Evolutionary conservation across 2,888 invertebrate species (phyloP).

Genomic region (Scaptomyza polygonia): DNA sequence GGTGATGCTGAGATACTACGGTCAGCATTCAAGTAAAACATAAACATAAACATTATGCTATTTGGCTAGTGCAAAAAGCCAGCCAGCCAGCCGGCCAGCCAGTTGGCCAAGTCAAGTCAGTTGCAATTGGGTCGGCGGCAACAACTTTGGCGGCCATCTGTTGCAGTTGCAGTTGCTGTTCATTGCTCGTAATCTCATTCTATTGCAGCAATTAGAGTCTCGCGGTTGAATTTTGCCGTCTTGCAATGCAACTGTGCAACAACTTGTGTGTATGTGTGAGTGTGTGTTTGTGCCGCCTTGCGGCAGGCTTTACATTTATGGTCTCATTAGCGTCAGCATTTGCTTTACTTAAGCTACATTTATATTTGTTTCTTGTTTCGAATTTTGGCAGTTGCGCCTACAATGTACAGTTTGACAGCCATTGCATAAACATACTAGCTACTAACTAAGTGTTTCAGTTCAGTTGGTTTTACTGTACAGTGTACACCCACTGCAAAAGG

Average conservation of each 20-base stretch:
- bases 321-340: conserved; percentile 72
- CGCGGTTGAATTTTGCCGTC: conserved; percentile 41
- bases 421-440: conserved; percentile 5
- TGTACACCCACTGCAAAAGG: conserved; percentile 42
- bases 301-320: conserved; percentile 64
- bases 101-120: conserved; percentile 61
- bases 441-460: conserved; percentile 15
- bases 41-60: conserved; percentile 60
- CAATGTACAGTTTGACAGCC: conserved; percentile 17
- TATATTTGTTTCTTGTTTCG: conserved; percentile 19
- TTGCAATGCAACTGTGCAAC: conserved; percentile 11
- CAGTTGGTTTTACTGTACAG: conserved; percentile 17
- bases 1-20: conserved; percentile 19
- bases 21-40: conserved; percentile 51
- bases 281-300: conserved; percentile 26
- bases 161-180: conserved; percentile 46
- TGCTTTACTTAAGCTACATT: conserved; percentile 28
- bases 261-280: too few species aligned
- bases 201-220: conserved; percentile 74
- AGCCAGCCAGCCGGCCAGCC: conserved; percentile 14
- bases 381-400: conserved; percentile 36
- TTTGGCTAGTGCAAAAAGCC: conserved; percentile 53
- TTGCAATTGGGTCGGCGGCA: conserved; percentile 73
- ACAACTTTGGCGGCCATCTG: conserved; percentile 69
- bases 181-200: conserved; percentile 66